phyloP scores from a whole-genome alignment of 2,888 invertebrate species.

The Cerastis rubricosa region DNA sequence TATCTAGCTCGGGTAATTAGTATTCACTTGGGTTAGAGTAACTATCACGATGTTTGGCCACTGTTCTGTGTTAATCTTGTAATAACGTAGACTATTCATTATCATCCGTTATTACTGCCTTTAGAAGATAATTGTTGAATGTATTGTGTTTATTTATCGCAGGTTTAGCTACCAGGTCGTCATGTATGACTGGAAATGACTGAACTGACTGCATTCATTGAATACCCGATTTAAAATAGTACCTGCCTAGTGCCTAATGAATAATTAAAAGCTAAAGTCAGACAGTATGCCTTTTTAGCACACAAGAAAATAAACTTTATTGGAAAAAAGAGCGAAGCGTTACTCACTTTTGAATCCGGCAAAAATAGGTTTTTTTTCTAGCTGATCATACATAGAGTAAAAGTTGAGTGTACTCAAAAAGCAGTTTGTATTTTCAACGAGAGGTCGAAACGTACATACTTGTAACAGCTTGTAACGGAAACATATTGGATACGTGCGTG shows the following conservation, averaged over 20 bases:
- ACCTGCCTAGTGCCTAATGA: no score
- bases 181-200: conserved; percentile 4
- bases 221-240: not conserved
- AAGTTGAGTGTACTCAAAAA: conserved; percentile 38
- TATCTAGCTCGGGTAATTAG: conserved; percentile 45
- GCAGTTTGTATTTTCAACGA: conserved; percentile 31
- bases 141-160: not conserved
- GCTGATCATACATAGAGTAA: not conserved
- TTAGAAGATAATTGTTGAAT: not conserved
- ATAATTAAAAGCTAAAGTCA: not conserved
- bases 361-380: not conserved
- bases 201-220: not conserved
- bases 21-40: conserved; percentile 19
- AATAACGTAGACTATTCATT: not conserved
- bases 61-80: conserved; percentile 14
- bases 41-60: conserved; percentile 31
- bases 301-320: not conserved
- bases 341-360: not conserved
- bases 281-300: not conserved
- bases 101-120: not conserved
- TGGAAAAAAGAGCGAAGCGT: not conserved
- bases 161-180: not conserved
- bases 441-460: conserved; percentile 25
- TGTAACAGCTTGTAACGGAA: conserved; percentile 43
- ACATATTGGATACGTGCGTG: conserved; percentile 32